Percentiles rank a stretch among this genome's conserved stretches.
Evolutionary conservation across 1,140 invertebrate species (phyloP).

Genomic region (Linepithema humile): DNA sequence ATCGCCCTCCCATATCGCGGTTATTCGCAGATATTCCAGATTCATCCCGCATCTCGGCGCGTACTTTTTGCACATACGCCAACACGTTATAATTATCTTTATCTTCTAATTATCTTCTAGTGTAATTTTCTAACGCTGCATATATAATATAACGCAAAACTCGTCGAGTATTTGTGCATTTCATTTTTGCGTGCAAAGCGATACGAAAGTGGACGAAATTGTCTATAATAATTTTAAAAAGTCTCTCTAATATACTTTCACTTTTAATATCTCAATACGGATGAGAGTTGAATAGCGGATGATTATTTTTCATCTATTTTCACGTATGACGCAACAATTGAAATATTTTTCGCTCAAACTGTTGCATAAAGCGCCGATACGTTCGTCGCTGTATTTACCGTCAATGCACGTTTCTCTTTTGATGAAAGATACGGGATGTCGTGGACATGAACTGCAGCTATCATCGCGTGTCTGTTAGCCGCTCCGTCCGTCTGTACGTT

Average conservation of each 20-base stretch:
- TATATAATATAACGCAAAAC: neutral
- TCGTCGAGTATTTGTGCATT: neutral
- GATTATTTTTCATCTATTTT: neutral
- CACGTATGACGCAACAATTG: neutral
- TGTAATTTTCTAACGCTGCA: neutral
- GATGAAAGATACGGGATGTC: constrained; percentile 23
- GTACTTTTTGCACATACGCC: too few species aligned
- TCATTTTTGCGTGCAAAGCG: neutral
- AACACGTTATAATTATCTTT: neutral
- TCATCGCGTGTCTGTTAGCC: constrained; percentile 26
- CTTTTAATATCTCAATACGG: neutral
- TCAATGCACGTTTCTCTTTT: neutral
- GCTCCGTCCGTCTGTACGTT: constrained; percentile 63
- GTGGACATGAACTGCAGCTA: neutral
- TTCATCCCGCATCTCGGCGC: neutral
- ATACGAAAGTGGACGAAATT: neutral
- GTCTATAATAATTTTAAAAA: neutral
- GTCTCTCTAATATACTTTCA: neutral
- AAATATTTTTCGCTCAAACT: neutral
- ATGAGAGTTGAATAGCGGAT: too few species aligned
- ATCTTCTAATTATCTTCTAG: neutral
- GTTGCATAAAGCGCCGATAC: neutral
- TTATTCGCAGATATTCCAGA: neutral
- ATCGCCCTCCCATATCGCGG: constrained; percentile 35
- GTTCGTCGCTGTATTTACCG: neutral